Conservation (phyloP, 2,797 vertebrate genomes). For the Intellagama lesueurii region DNA sequence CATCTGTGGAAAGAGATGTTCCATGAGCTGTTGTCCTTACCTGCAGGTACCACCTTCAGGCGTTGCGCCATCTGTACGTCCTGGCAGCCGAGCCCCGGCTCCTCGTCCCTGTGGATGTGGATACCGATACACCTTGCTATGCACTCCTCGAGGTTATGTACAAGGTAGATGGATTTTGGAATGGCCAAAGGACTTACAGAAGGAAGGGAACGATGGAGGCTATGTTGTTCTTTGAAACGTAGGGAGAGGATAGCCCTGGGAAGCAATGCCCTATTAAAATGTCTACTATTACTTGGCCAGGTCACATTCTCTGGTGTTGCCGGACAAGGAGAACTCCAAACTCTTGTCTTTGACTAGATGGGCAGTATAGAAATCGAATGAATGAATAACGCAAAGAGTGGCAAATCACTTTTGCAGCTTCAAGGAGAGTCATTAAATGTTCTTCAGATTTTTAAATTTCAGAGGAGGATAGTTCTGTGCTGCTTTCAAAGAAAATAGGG, state of each 20-base stretch:
- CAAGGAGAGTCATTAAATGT: too few species aligned
- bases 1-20: neutral
- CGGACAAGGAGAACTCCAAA: neutral
- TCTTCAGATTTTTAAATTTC: neutral
- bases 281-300: neutral
- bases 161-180: conserved; percentile 79
- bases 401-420: too few species aligned
- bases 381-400: too few species aligned
- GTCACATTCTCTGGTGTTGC: neutral
- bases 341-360: too few species aligned
- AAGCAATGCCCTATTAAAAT: neutral
- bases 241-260: too few species aligned
- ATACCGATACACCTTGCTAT: conserved; percentile 93
- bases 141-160: conserved; percentile 95
- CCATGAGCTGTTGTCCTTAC: neutral
- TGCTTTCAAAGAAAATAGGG: neutral
- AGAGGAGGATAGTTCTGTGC: neutral
- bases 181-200: neutral
- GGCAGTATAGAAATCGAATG: too few species aligned
- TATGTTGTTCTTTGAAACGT: neutral
- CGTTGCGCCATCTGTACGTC: conserved; percentile 92
- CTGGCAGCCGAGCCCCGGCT: conserved; percentile 93
- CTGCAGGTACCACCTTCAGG: conserved; percentile 95
- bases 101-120: conserved; percentile 94
- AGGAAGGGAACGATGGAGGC: neutral